A percentile compares a stretch with the other conserved stretches of the same genome.
phyloP scores from a whole-genome alignment of 2,888 invertebrate species.

The Hirtodrosophila confusa region DNA sequence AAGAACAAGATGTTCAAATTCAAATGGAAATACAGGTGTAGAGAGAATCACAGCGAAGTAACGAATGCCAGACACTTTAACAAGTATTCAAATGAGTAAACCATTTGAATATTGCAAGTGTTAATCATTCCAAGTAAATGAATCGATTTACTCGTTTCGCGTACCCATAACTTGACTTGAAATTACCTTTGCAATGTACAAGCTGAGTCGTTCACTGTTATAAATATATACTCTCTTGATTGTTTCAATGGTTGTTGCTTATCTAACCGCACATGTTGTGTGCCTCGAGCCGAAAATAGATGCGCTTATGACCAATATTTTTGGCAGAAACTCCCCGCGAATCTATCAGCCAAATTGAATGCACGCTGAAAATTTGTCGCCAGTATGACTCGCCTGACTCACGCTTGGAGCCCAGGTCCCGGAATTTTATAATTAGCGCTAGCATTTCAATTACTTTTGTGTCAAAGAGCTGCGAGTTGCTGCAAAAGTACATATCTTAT shows the following conservation, averaged over 20 bases:
- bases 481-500: slow-evolving; percentile 58
- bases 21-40: too few relatives aligned
- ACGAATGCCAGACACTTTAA: too few relatives aligned
- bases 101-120: too few relatives aligned
- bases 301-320: slow-evolving; percentile 33
- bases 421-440: slow-evolving; percentile 52
- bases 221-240: slow-evolving; percentile 22
- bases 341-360: slow-evolving; percentile 28
- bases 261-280: slow-evolving; percentile 16
- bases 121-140: too few relatives aligned
- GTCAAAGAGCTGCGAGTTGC: not conserved
- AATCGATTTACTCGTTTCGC: too few relatives aligned
- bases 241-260: slow-evolving; percentile 14
- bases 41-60: not conserved
- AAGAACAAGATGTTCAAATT: too few relatives aligned
- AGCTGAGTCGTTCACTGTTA: too few relatives aligned
- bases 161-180: too few relatives aligned
- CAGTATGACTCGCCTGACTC: slow-evolving; percentile 18
- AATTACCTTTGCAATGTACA: too few relatives aligned
- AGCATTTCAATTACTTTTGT: slow-evolving; percentile 58
- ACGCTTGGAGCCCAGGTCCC: slow-evolving; percentile 4
- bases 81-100: too few relatives aligned
- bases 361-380: slow-evolving; percentile 2
- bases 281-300: slow-evolving; percentile 33
- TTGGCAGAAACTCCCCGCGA: slow-evolving; percentile 14